Evolutionary conservation across 2,113 vertebrate species (phyloP).

Genomic region (Vanacampus margaritifer): DNA sequence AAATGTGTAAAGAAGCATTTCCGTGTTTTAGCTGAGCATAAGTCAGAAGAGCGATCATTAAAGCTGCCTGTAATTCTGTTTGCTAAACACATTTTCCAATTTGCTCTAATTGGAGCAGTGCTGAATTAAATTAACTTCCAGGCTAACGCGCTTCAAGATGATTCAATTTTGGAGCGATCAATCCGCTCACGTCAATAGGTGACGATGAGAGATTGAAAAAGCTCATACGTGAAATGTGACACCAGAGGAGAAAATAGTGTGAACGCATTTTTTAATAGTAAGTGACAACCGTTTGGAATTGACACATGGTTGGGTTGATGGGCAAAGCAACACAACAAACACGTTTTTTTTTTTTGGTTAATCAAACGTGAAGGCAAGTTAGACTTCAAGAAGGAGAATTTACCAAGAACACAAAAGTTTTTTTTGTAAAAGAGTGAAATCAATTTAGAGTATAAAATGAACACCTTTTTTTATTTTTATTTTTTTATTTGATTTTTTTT

Average conservation of each 20-base stretch:
- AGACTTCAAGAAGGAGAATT: background rate
- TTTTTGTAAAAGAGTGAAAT: too few species aligned
- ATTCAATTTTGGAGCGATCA: slow-evolving; percentile 23
- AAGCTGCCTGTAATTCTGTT: slow-evolving; percentile 25
- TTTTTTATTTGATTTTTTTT: too few species aligned
- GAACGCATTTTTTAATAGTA: background rate
- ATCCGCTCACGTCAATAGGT: slow-evolving; percentile 31
- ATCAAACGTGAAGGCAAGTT: background rate
- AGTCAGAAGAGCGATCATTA: slow-evolving; percentile 20
- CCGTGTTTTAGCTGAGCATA: slow-evolving; percentile 19
- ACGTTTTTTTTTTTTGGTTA: background rate
- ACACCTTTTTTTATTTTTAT: too few species aligned
- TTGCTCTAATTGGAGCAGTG: slow-evolving; percentile 28
- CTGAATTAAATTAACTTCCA: slow-evolving; percentile 32
- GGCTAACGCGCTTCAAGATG: background rate
- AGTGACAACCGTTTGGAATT: background rate
- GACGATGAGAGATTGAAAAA: background rate
- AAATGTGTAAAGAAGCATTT: slow-evolving; percentile 10
- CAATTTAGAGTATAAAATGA: too few species aligned
- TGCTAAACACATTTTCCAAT: slow-evolving; percentile 35
- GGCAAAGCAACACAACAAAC: background rate
- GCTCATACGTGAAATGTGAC: background rate
- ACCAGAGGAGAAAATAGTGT: background rate
- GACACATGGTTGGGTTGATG: background rate
- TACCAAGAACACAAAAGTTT: background rate